Base-by-base conservation (phyloP, 2,113 vertebrate species). In the Sorex araneus region DNA sequence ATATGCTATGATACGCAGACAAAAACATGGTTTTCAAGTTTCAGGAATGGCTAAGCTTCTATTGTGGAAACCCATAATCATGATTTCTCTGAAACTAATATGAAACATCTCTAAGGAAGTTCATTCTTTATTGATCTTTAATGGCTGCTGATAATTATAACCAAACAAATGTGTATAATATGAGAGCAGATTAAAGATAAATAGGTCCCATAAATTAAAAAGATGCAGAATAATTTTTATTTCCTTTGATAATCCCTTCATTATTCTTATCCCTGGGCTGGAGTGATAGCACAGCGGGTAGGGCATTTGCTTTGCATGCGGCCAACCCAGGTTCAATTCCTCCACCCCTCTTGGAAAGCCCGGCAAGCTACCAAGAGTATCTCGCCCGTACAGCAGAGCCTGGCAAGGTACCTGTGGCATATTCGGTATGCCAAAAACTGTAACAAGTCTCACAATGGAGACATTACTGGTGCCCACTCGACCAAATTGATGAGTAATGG, bases 121-220 rank as follows among this genome's bases (percentile, higher is more conserved):
- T 64, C 30, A 8, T 81, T 89, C 47, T 8, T 47, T 70, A 28
- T n/a, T 30, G 34, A 43, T 60, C 11, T 30, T 92, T 90, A 16
- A 23, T 67, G 84, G 77, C 10, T 73, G 13, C 15, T 63, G 91
- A 45, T 32, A 27, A 73, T 92, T 83, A 67, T 63, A 83, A 76
- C 3, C 11, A n/a, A 40, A 12, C 77, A 21, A 36, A 70, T 69
- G 57, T 18, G 12, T 77, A 3, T n/a, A 43, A 43, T 18, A n/a
- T 71, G 40, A 66, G 40, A 36, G 79, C 87, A 12, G 79, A 13
- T n/a, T 12, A 50, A 45, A 87, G 73, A 64, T 74, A 57, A 54
- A 63, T 73, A 40, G 69, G 25, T 45, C 34, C 10, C 80, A 8
- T 67, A 45, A 57, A 34, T 91, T 67, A 25, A n/a, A 79, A 78